Base-by-base conservation (phyloP, 2,797 vertebrate species). In the Bradypodion pumilum region DNA sequence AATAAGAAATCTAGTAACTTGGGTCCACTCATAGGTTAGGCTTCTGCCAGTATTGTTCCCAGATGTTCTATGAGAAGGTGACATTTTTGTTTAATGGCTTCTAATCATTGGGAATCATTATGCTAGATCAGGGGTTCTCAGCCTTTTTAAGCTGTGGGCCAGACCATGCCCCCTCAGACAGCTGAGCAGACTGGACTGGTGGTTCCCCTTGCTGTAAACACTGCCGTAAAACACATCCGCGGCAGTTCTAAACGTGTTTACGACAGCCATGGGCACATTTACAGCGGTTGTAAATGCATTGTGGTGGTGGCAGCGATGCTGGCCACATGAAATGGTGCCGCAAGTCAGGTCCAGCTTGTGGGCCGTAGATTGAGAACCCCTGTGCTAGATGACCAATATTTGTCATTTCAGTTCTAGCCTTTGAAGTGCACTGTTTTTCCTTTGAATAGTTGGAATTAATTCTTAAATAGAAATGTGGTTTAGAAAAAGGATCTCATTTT, bases 371-470 rank as follows among this genome's bases (percentile, higher is more conserved):
- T 74, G 3, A 4, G 77, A 84, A 5, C 70, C 70, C 27, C n/a
- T 82, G 1, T 66, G 6, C 79, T 77, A 60, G 3, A 40, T 59
- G 29, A 56, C 29, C 27, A 49, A 29, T 29, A 25, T 16, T 25
- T 23, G 52, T 65, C 16, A 42, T 21, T 69, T 83, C 37, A 70
- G 32, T n/a, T 60, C 52, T 69, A 60, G 70, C 74, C 66, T 21
- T 37, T 44, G 6, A 3, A 32, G 81, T 49, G 29, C 66, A 0
- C 21, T 79, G 27, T 40, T 35, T 7, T 84, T n/a, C 0, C 59
- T 85, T 87, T 85, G 72, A 69, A 9, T 82, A 84, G 27, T 44
- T 81, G 85, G 15, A 19, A 44, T 89, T 76, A 42, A 78, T 73
- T 65, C 12, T 72, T 37, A 82, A 78, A 46, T 75, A 60, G 0